Conservation (phyloP, 2,797 vertebrate genomes). For the Thaleichthys pacificus region DNA sequence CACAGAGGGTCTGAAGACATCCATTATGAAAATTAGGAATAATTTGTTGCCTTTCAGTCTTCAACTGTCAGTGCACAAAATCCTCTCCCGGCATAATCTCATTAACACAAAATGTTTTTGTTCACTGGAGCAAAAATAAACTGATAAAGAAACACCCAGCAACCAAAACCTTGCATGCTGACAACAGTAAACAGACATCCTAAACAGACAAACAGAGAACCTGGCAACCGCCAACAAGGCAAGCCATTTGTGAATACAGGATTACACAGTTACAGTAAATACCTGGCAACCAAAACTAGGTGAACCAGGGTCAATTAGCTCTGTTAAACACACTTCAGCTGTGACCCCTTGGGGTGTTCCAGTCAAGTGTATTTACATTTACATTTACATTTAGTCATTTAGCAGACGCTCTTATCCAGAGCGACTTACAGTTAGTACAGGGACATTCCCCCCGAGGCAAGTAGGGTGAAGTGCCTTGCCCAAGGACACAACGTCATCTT, state of each 20-base stretch:
- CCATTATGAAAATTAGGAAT: background rate
- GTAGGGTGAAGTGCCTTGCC: too few species aligned
- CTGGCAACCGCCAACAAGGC: background rate
- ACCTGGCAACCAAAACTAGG: background rate
- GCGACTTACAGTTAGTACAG: too few species aligned
- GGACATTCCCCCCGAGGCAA: too few species aligned
- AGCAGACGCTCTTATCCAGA: too few species aligned
- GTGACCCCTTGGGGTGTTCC: background rate
- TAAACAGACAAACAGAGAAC: background rate
- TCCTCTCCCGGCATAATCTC: background rate
- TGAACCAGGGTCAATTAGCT: constrained; percentile 1
- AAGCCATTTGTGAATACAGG: background rate
- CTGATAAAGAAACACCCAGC: background rate
- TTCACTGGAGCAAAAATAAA: background rate
- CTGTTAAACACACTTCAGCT: background rate
- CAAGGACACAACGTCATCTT: too few species aligned
- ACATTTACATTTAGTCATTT: too few species aligned
- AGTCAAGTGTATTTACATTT: background rate
- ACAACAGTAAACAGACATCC: background rate
- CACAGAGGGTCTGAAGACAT: background rate
- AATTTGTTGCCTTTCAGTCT: background rate
- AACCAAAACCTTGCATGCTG: background rate
- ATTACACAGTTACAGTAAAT: background rate
- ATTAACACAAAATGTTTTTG: background rate
- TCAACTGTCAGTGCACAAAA: background rate